phyloP scores from a whole-genome alignment of 1,140 invertebrate genomes.

The Pygmarrhopalites habei region DNA sequence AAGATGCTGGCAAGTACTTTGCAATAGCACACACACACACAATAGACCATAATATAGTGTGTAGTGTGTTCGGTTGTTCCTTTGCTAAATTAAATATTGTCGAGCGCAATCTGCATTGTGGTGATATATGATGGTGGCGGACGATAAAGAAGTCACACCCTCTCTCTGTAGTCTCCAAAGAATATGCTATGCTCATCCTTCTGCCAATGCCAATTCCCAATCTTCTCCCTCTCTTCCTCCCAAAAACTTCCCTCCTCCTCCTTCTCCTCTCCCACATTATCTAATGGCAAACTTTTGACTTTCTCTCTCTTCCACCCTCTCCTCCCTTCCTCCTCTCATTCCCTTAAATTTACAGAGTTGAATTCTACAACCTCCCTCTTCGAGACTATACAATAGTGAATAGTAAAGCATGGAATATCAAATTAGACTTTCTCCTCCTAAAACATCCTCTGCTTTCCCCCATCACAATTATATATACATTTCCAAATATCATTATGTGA shows the following conservation, averaged over 20 bases:
- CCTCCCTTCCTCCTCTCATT: background rate
- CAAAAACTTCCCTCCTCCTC: background rate
- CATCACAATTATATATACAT: no score
- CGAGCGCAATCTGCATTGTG: conserved; percentile 34
- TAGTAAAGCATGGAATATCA: no score
- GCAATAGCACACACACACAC: conserved; percentile 1
- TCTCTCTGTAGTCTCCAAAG: conserved; percentile 15
- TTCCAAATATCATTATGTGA: no score
- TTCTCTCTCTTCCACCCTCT: background rate
- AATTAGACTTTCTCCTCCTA: no score
- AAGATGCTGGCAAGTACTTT: no score
- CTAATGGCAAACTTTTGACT: background rate
- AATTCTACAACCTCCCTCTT: no score
- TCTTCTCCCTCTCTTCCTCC: background rate
- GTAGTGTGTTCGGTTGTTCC: no score
- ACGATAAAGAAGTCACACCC: conserved; percentile 34
- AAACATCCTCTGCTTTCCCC: no score
- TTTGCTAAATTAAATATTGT: conserved; percentile 34
- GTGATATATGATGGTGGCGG: conserved; percentile 28
- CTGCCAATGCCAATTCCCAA: conserved; percentile 8
- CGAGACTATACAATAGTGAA: no score
- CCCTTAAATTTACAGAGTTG: background rate
- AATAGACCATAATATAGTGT: no score
- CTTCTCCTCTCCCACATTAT: background rate
- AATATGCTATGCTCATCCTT: conserved; percentile 17